Evolutionary conservation across 2,797 vertebrate genomes (phyloP), one percentile per base, ranked within the genome.

Genomic region (Erethizon dorsatum): DNA sequence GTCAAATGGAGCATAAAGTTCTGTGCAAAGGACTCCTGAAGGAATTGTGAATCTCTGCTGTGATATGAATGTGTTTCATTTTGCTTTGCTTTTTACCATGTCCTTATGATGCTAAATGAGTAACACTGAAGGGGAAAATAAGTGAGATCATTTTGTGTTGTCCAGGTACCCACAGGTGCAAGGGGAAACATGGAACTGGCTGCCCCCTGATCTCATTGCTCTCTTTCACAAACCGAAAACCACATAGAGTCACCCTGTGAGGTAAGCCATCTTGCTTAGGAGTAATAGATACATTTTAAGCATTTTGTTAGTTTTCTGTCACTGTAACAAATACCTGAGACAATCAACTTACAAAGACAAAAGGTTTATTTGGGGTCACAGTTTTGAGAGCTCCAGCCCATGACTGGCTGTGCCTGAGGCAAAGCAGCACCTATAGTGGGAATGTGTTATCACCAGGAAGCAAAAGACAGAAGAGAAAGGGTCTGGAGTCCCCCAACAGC

Each of bases 1-100:
- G 96, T 97, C 95, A 96, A 93, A 96, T 67, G 41, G 86, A 92
- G 94, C 88, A 95, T 93, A 86, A 97, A 96, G 95, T 88, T 90
- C 73, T 78, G 71, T 61, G 14, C n/a, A 59, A 96, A 96, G 91
- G 94, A 85, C 28, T 96, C 96, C 92, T 77, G 54, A 90, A 67
- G 86, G 80, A 41, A 80, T 26, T 61, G 12, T 89, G 57, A 67
- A 67, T 95, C 83, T 94, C 65, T 61, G 9, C 45, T 65, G 33
- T 45, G 20, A 31, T 50, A 52, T 18, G 54, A 18, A 61, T 56
- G 4, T n/a, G 13, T 71, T 88, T 78, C 24, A 45, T 67, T 41
- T 45, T 59, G 26, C 52, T 67, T 50, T 45, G 18, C n/a, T 57
- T 91, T n/a, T 93, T 31, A 69, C 20, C 71, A 73, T 33, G 78